Evolutionary conservation across 2,888 invertebrate genomes (phyloP).

Genomic region (Melinaea menophilus): DNA sequence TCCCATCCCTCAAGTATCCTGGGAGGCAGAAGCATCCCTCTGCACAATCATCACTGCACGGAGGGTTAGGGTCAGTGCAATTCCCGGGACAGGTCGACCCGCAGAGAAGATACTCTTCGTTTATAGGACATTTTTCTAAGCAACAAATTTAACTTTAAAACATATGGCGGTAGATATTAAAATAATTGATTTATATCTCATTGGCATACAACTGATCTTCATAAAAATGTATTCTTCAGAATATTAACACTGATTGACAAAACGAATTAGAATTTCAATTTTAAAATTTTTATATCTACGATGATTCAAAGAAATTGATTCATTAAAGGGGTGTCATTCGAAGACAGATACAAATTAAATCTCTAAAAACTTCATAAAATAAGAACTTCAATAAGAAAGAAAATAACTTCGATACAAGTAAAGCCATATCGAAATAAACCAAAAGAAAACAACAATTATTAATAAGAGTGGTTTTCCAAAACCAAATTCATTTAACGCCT

Average conservation of each 20-base stretch:
- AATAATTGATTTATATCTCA: too few relatives aligned
- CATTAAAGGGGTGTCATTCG: too few relatives aligned
- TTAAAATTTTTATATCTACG: too few relatives aligned
- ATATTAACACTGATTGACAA: too few relatives aligned
- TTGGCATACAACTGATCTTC: too few relatives aligned
- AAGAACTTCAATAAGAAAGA: too few relatives aligned
- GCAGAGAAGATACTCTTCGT: conserved; percentile 66
- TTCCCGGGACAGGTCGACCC: conserved; percentile 64
- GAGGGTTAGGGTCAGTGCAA: conserved; percentile 54
- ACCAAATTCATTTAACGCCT: conserved; percentile 43
- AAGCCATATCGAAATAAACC: neutral
- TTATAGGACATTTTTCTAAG: conserved; percentile 63
- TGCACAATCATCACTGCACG: conserved; percentile 53
- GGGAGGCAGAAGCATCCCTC: conserved; percentile 69
- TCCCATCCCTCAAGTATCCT: conserved; percentile 59
- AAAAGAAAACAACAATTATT: conserved; percentile 1
- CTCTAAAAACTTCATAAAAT: too few relatives aligned
- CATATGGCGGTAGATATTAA: neutral
- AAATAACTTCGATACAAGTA: too few relatives aligned
- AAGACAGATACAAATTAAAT: too few relatives aligned
- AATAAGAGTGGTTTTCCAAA: conserved; percentile 4
- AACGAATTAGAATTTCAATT: too few relatives aligned
- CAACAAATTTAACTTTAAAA: conserved; percentile 8
- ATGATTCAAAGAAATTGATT: too few relatives aligned
- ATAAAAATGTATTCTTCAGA: too few relatives aligned